phyloP scores from a whole-genome alignment of 2,888 invertebrate species.

The Urechis unicinctus region DNA sequence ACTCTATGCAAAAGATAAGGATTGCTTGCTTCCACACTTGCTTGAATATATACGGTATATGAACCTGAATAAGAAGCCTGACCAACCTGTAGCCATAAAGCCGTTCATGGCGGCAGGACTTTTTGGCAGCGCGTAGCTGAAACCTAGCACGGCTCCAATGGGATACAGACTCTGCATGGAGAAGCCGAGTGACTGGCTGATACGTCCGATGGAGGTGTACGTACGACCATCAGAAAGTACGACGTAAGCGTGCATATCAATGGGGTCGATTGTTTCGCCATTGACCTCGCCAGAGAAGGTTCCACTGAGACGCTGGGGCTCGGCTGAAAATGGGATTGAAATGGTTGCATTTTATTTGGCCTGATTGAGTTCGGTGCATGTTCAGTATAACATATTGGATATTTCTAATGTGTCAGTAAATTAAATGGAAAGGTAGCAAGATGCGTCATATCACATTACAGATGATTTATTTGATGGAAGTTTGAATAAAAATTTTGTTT shows the following conservation, averaged over 20 bases:
- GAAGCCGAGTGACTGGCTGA: slow-evolving; percentile 68
- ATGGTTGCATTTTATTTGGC: background rate
- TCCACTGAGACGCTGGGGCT: slow-evolving; percentile 81
- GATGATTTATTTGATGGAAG: no score
- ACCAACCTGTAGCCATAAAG: slow-evolving; percentile 62
- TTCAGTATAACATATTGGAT: no score
- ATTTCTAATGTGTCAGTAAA: no score
- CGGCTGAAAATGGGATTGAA: slow-evolving; percentile 54
- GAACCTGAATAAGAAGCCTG: no score
- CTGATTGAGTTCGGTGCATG: no score
- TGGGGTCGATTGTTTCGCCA: slow-evolving; percentile 64
- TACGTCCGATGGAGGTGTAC: slow-evolving; percentile 76
- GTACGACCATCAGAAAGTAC: slow-evolving; percentile 62
- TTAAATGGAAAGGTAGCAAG: no score
- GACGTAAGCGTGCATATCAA: slow-evolving; percentile 86
- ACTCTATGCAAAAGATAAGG: no score
- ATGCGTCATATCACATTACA: no score
- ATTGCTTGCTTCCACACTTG: no score
- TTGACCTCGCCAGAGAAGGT: slow-evolving; percentile 80
- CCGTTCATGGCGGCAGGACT: slow-evolving; percentile 74
- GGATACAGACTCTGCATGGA: slow-evolving; percentile 60
- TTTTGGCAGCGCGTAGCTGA: slow-evolving; percentile 83
- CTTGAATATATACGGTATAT: no score
- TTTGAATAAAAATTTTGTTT: background rate
- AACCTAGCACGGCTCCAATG: slow-evolving; percentile 74